phyloP scores from a whole-genome alignment of 2,888 invertebrate species.

The Pyrocoelia pectoralis region DNA sequence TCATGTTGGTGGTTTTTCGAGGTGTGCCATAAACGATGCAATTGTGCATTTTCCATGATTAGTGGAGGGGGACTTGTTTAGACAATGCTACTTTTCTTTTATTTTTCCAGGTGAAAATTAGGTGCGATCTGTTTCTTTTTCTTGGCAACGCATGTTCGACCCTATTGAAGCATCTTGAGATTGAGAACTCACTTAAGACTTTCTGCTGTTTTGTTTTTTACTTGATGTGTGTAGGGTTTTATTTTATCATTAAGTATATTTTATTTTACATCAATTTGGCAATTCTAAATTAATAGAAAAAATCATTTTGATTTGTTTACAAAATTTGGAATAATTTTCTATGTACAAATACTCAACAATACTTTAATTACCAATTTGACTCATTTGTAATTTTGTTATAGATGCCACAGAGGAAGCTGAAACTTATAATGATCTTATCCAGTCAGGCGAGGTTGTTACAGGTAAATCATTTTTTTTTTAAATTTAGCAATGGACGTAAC shows the following conservation, averaged over 20 bases:
- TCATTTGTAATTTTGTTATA: slow-evolving; percentile 55
- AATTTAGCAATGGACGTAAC: too few species aligned
- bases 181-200: slow-evolving; percentile 33
- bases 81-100: slow-evolving; percentile 62
- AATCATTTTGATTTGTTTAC: not conserved
- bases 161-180: slow-evolving; percentile 33
- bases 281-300: slow-evolving; percentile 1
- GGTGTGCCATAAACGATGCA: slow-evolving; percentile 8
- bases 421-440: slow-evolving; percentile 84
- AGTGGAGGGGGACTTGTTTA: slow-evolving; percentile 42
- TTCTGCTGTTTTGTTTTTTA: slow-evolving; percentile 34
- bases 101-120: slow-evolving; percentile 61
- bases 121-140: slow-evolving; percentile 48
- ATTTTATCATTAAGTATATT: slow-evolving; percentile 25
- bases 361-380: not conserved
- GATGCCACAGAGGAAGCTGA: slow-evolving; percentile 63
- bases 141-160: slow-evolving; percentile 30
- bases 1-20: slow-evolving; percentile 16
- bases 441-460: slow-evolving; percentile 85
- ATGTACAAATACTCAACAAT: not conserved
- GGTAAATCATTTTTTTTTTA: slow-evolving; percentile 61
- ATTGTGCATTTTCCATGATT: slow-evolving; percentile 28
- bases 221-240: slow-evolving; percentile 26
- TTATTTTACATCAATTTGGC: too few species aligned
- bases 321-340: slow-evolving; percentile 7